Conservation (phyloP, 2,888 invertebrate species). For the Monochamus alternatus region DNA sequence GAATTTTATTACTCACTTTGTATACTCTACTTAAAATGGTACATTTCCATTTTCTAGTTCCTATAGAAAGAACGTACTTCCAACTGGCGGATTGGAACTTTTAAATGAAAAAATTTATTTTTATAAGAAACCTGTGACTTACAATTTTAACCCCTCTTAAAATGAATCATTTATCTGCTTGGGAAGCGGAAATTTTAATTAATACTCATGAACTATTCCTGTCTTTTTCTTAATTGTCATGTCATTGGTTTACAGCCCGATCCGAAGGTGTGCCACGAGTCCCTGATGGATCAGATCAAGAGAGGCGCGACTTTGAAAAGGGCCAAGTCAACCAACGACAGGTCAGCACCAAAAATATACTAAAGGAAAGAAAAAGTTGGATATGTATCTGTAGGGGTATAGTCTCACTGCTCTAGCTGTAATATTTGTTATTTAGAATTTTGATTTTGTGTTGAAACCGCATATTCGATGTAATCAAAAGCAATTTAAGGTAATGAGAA, state of each 20-base stretch:
- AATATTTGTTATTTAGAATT: conserved; percentile 31
- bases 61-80: too few relatives aligned
- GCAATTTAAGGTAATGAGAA: conserved; percentile 21
- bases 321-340: conserved; percentile 85
- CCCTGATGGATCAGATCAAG: conserved; percentile 95
- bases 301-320: conserved; percentile 87
- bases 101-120: too few relatives aligned
- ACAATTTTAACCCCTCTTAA: conserved; percentile 2
- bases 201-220: background rate
- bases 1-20: too few relatives aligned
- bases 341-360: conserved; percentile 91
- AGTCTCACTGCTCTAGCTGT: conserved; percentile 30
- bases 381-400: conserved; percentile 19
- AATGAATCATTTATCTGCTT: conserved; percentile 2
- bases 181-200: background rate
- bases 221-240: background rate
- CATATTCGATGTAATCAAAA: conserved; percentile 35
- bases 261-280: conserved; percentile 86
- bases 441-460: conserved; percentile 19
- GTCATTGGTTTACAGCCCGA: conserved; percentile 76
- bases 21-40: too few relatives aligned
- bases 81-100: too few relatives aligned
- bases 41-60: too few relatives aligned
- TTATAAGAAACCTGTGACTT: background rate
- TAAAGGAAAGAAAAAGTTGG: conserved; percentile 66